These are phyloP conservation scores for Psix sp. DNA, from an alignment of 1,140 invertebrate species.

Conservation along the genomic window DNA sequence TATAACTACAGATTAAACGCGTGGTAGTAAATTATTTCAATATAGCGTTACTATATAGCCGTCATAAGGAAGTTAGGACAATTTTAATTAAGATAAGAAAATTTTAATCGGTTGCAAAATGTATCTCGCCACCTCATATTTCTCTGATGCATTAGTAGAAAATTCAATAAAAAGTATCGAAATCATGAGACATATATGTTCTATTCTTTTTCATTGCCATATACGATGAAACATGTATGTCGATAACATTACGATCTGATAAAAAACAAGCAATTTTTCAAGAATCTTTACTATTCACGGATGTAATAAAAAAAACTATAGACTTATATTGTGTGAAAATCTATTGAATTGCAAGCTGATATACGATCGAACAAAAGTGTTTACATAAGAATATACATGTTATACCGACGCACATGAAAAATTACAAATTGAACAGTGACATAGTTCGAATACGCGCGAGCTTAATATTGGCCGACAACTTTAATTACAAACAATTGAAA, in stretches of 20 bases:
- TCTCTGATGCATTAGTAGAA: too few species aligned
- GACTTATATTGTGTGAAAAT: slow-evolving; percentile 25
- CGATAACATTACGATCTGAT: too few species aligned
- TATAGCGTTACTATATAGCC: slow-evolving; percentile 16
- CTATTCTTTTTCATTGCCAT: too few species aligned
- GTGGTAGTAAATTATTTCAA: slow-evolving; percentile 19
- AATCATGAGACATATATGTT: too few species aligned
- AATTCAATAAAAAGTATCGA: too few species aligned
- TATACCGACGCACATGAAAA: slow-evolving; percentile 5
- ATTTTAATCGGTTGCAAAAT: too few species aligned
- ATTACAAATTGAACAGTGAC: slow-evolving; percentile 23
- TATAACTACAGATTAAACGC: slow-evolving; percentile 22
- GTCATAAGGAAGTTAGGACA: slow-evolving; percentile 5
- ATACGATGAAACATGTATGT: too few species aligned
- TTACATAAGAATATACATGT: slow-evolving; percentile 26
- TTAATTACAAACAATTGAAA: too few species aligned
- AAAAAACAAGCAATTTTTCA: neutral
- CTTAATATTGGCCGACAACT: neutral
- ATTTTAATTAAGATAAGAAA: slow-evolving; percentile 9
- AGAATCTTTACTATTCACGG: neutral
- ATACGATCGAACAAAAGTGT: slow-evolving; percentile 11
- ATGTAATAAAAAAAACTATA: neutral
- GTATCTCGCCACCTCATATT: too few species aligned
- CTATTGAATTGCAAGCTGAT: slow-evolving; percentile 19
- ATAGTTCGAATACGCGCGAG: slow-evolving; percentile 1